phyloP scores from a whole-genome alignment of 2,797 vertebrate species.

The Nannoperca australis region DNA sequence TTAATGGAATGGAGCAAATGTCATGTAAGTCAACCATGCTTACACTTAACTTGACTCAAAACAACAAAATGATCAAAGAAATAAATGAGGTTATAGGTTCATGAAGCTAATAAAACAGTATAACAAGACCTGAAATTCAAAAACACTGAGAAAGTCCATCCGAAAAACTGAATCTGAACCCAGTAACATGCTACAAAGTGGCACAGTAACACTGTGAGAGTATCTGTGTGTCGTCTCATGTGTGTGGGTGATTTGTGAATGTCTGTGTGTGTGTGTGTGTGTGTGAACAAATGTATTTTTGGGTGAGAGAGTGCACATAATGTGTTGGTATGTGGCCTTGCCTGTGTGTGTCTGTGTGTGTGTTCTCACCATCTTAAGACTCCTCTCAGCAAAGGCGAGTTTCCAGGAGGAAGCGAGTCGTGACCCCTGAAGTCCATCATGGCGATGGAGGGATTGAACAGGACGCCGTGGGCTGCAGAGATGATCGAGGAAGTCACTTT shows the following conservation, averaged over 20 bases:
- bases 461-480: slow-evolving; percentile 55
- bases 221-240: not conserved
- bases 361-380: slow-evolving; percentile 44
- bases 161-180: not conserved
- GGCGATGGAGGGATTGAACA: slow-evolving; percentile 56
- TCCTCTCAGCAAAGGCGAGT: slow-evolving; percentile 33
- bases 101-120: not conserved
- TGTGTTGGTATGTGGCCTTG: not conserved
- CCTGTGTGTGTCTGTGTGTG: not conserved
- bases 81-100: not conserved
- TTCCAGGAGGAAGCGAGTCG: slow-evolving; percentile 67
- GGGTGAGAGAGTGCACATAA: not conserved
- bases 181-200: not conserved
- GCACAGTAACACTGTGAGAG: not conserved
- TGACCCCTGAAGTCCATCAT: slow-evolving; percentile 62
- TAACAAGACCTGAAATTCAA: not conserved
- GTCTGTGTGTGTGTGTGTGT: not conserved
- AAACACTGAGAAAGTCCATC: not conserved
- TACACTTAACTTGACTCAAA: not conserved
- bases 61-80: not conserved
- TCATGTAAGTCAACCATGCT: not conserved
- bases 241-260: not conserved
- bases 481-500: slow-evolving; percentile 70
- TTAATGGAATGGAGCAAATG: not conserved
- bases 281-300: slow-evolving; percentile 1